A percentile compares a stretch with the other conserved stretches of the same genome.
These are phyloP conservation scores for Allobates femoralis DNA, from an alignment of 2,797 vertebrate species.

Conservation along the genomic window DNA sequence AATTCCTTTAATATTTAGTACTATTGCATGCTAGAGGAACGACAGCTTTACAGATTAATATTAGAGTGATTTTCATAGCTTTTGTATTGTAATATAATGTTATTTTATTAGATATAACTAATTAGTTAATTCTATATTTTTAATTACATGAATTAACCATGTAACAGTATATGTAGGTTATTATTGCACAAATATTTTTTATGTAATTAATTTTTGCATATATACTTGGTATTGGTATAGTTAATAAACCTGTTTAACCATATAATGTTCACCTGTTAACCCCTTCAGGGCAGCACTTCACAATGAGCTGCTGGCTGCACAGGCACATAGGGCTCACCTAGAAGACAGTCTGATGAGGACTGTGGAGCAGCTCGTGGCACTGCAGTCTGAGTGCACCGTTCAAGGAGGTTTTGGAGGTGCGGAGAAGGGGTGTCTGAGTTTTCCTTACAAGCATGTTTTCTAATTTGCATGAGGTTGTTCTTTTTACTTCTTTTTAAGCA, in stretches of 20 bases:
- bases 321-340: conserved; percentile 85
- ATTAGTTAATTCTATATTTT: no score
- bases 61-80: no score
- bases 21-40: no score
- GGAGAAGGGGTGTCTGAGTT: conserved; percentile 85
- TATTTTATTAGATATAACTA: no score
- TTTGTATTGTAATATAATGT: no score
- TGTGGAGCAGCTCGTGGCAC: conserved; percentile 78
- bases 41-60: no score
- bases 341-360: conserved; percentile 90
- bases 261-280: conserved; percentile 48
- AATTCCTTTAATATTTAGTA: no score
- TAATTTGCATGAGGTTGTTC: conserved; percentile 79
- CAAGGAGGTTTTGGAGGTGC: conserved; percentile 87
- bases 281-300: conserved; percentile 83
- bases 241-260: background rate
- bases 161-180: no score
- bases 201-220: no score
- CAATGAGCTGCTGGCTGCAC: conserved; percentile 87
- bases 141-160: no score
- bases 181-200: no score
- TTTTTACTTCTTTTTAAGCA: no score
- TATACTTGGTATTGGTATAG: background rate
- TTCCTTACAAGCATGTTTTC: conserved; percentile 84
- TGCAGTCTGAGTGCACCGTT: conserved; percentile 81